Base-by-base conservation (phyloP, 2,113 vertebrate species). In the Hippocampus guttulatus region DNA sequence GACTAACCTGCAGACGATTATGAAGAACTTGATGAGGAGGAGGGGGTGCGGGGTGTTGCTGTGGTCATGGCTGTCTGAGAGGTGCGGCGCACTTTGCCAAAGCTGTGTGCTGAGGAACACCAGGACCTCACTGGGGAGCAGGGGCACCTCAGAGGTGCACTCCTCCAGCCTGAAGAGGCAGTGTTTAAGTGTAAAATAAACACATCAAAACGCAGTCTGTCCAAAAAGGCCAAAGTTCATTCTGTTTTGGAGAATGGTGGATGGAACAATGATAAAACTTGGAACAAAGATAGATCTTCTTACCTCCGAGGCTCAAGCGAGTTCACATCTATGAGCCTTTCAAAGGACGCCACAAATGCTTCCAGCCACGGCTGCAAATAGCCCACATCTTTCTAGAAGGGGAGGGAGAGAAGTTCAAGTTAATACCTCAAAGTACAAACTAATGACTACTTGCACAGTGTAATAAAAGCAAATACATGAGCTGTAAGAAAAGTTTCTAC, bases 361-460 rank as follows among this genome's bases (percentile, higher is more conserved):
- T 98, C 95, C 78, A 99, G 89, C 96, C 95, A 98, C 85, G 96
- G 95, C 85, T 96, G 95, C 90, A 98, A 92, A 88, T 95, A 97
- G 20, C 76, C 82, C 81, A 94, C 93, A 88, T 98, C 95, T 91
- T 96, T 98, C 96, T 98, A 93, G 64, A 84, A 60, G 57, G 54
- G 30, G 14, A 58, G 68, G 65, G 25, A n/a, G 68, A 21, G 67
- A 57, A 67, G 49, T 47, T 49, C 75, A 40, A n/a, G 14, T 51
- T 58, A 5, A 57, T 0, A 4, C 27, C 41, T 54, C 15, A 20
- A 51, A 64, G 40, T 38, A 33, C 33, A 68, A 55, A 38, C 23
- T 61, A 67, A 43, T 18, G 41, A 64, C 21, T 25, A 64, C 14
- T 43, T 45, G 63, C 21, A 23, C 11, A 7, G 23, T 64, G 4